phyloP scores from a whole-genome alignment of 2,888 invertebrate species.

The Ectobius pallidus region DNA sequence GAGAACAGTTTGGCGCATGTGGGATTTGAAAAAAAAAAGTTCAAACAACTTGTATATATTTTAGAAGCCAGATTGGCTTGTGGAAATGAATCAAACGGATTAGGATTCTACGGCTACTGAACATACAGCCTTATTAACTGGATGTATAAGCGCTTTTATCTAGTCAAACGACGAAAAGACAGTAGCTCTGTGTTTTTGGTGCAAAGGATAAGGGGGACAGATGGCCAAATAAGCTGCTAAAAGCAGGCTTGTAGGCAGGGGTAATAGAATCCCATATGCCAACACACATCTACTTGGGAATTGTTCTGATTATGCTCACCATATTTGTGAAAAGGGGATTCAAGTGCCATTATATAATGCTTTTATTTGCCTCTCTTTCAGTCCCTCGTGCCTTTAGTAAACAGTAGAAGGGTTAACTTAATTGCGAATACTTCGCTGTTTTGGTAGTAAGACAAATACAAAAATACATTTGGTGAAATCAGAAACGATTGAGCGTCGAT shows the following conservation, averaged over 20 bases:
- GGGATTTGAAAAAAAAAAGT: neutral
- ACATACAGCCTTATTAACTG: neutral
- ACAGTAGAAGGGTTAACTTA: neutral
- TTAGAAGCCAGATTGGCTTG: neutral
- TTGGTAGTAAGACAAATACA: too few species aligned
- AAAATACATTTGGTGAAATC: neutral
- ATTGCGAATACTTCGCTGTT: too few species aligned
- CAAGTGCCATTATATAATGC: neutral
- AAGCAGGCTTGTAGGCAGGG: neutral
- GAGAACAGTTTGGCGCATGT: neutral
- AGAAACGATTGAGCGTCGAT: neutral
- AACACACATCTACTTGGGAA: too few species aligned
- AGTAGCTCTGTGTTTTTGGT: neutral
- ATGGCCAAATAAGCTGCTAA: slow-evolving; percentile 7
- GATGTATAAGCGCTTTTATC: neutral
- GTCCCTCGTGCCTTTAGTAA: neutral
- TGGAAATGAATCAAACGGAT: neutral
- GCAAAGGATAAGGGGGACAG: neutral
- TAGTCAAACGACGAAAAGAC: neutral
- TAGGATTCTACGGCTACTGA: neutral
- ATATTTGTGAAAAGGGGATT: neutral
- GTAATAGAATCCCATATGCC: neutral
- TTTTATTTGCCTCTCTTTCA: neutral
- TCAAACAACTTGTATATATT: neutral
- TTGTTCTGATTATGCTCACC: neutral